Percentiles rank a stretch among this genome's conserved stretches.
phyloP scores from a whole-genome alignment of 2,113 vertebrate species.

The Phylloscopus trochilus region DNA sequence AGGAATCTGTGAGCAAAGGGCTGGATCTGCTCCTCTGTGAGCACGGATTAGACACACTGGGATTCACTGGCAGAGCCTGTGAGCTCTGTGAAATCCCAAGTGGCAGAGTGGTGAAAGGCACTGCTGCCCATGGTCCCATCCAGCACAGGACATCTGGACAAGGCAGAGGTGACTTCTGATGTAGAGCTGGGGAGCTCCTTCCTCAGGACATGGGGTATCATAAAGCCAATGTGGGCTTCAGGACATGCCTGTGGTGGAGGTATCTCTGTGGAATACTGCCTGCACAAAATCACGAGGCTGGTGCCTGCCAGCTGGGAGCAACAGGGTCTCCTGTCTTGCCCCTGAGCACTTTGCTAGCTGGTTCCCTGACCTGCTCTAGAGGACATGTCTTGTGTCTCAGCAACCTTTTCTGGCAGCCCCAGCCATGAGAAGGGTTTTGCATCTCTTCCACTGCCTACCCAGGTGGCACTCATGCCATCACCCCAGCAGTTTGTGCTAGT shows the following conservation, averaged over 20 bases:
- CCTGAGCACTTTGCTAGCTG: not conserved
- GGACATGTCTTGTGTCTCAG: not conserved
- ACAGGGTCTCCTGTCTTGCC: not conserved
- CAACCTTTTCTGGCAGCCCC: not conserved
- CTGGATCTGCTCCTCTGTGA: not conserved
- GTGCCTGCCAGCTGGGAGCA: not conserved
- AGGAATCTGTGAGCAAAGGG: not conserved
- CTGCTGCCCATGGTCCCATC: not conserved
- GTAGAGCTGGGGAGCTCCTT: not conserved
- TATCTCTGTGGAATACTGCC: not conserved
- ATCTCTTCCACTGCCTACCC: not conserved
- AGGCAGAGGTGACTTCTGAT: not conserved
- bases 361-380: not conserved
- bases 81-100: not conserved
- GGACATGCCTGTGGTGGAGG: not conserved
- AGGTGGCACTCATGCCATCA: not conserved
- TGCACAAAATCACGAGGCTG: not conserved
- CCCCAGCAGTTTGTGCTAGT: not conserved
- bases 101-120: not conserved
- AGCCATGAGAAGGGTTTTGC: fast-evolving
- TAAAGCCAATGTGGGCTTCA: not conserved
- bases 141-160: not conserved
- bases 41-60: not conserved
- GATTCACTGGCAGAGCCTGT: not conserved
- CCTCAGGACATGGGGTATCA: not conserved